Conservation (phyloP, 2,113 vertebrate species). For the Xiphophorus maculatus region DNA sequence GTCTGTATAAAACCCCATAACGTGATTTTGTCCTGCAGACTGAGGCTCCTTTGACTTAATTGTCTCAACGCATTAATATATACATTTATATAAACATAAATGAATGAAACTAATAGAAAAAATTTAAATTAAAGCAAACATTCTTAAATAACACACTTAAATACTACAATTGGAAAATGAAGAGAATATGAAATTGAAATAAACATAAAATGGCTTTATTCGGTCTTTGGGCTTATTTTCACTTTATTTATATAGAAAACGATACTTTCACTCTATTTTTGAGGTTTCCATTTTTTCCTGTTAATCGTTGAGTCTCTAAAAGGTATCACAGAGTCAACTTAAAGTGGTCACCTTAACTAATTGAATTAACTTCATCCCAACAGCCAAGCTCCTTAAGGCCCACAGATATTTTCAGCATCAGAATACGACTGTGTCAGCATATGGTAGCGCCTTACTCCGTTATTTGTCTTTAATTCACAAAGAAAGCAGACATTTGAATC, state of each 20-base stretch:
- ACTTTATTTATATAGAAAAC: not conserved
- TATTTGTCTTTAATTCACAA: conserved; percentile 17
- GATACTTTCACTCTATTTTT: not conserved
- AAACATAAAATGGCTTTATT: no score
- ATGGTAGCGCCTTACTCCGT: not conserved
- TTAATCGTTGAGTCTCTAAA: not conserved
- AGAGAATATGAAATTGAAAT: not conserved
- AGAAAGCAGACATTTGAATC: not conserved
- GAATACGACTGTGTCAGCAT: conserved; percentile 32
- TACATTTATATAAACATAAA: no score
- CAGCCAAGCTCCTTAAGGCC: conserved; percentile 25
- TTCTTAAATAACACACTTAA: not conserved
- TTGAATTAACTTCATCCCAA: conserved; percentile 56
- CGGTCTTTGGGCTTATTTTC: not conserved
- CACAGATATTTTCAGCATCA: conserved; percentile 42
- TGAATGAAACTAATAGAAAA: not conserved
- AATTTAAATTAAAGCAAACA: not conserved
- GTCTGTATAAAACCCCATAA: conserved; percentile 24
- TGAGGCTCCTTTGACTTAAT: not conserved
- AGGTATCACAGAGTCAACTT: conserved; percentile 26
- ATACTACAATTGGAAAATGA: not conserved
- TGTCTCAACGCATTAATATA: no score
- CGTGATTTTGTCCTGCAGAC: conserved; percentile 34
- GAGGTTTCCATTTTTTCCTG: not conserved
- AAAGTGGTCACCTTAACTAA: conserved; percentile 51